Base-by-base conservation (phyloP, 2,888 invertebrate species). In the Megastigmus dorsalis region DNA sequence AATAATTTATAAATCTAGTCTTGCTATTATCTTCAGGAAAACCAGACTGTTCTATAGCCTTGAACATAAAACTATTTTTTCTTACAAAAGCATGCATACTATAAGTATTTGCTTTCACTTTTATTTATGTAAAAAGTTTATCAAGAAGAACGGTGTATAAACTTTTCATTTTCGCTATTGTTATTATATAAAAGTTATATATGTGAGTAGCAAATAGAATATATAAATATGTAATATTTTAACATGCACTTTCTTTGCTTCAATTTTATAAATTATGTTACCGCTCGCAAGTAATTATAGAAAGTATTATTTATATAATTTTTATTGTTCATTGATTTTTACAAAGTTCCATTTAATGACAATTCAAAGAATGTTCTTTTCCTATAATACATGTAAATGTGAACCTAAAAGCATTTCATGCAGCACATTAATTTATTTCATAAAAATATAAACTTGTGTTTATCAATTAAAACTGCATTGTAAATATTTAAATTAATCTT, bases 1-100 rank as follows among this genome's bases (percentile, higher is more conserved):
- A 41, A 13, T 23, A 57, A 38, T 57, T 57, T 2, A n/a, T 23
- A 57, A 57, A 57, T 57, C 57, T 57, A 57, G 57, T 57, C 38
- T 38, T 41, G 20, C 3, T 38, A 38, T 38, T 41, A 26, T 2
- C 10, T 33, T 54, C 7, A 54, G 18, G 23, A 57, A 55, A 10
- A 26, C n/a, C n/a, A 26, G 28, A 20, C 28, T 52, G 50, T 52
- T 52, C 2, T n/a, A 36, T 41, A 23, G 20, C 4, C 13, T 6
- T n/a, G 28, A 52, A 52, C 10, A 52, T n/a, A 52, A 28, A n/a
- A 13, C 28, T 52, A 52, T 28, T 6, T 52, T 5, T 52, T 28
- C 1, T n/a, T n/a, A n/a, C n/a, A n/a, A n/a, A n/a, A n/a, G 26
- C 2, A 52, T 52, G 10, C 15, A n/a, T 26, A 4, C 2, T 28